Evolutionary conservation across 2,888 invertebrate genomes (phyloP).

Genomic region (Chrysotoxum bicinctum): DNA sequence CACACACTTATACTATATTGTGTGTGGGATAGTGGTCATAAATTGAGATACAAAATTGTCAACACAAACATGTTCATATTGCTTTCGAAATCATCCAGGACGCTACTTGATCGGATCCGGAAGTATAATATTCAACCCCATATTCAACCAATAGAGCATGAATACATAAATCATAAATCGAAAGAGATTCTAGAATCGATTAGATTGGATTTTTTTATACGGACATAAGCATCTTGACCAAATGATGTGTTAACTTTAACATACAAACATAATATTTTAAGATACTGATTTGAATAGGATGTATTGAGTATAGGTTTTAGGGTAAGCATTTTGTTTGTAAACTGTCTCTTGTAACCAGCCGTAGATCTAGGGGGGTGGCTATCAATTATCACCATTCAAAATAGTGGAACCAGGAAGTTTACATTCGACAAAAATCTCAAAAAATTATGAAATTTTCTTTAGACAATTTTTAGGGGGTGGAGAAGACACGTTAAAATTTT

Average conservation of each 20-base stretch:
- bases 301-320: neutral
- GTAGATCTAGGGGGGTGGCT: too few relatives aligned
- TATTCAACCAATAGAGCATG: slow-evolving; percentile 60
- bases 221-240: slow-evolving; percentile 60
- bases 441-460: too few relatives aligned
- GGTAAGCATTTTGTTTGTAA: too few relatives aligned
- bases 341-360: too few relatives aligned
- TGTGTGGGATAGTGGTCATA: slow-evolving; percentile 61
- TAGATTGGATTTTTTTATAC: slow-evolving; percentile 13
- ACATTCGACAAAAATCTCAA: too few relatives aligned
- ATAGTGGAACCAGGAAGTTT: too few relatives aligned
- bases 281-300: neutral
- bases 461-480: too few relatives aligned
- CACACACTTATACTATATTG: slow-evolving; percentile 76
- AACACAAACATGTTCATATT: slow-evolving; percentile 54
- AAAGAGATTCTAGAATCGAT: slow-evolving; percentile 33
- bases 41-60: slow-evolving; percentile 66
- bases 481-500: too few relatives aligned
- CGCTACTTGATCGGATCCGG: slow-evolving; percentile 35
- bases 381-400: too few relatives aligned
- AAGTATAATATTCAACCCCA: slow-evolving; percentile 29
- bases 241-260: slow-evolving; percentile 69
- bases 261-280: neutral
- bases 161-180: slow-evolving; percentile 78
- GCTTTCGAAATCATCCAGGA: slow-evolving; percentile 17